Base-by-base conservation (phyloP, 2,888 invertebrate species). In the Eulithis prunata region DNA sequence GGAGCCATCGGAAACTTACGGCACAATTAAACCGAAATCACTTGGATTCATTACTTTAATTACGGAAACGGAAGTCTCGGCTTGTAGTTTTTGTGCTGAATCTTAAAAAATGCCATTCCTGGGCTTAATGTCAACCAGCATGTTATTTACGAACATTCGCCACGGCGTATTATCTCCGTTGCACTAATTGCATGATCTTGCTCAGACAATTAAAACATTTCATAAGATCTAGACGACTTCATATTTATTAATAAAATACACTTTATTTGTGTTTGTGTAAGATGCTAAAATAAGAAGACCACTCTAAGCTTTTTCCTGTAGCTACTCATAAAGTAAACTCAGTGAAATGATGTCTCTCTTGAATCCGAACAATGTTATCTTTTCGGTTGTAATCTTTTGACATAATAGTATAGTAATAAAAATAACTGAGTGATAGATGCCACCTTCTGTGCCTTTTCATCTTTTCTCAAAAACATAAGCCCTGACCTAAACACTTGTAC, bases 21-120 rank as follows among this genome's bases (percentile, higher is more conserved):
- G 71, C 82, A 86, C 85, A 88, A 90, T 92, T 91, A 90, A 83
- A 84, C 84, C 81, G 80, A 89, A 91, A 90, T 89, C 89, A 83
- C 80, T 85, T 78, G 62, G 80, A 83, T 85, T 89, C 87, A 91
- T 92, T 91, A 87, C 85, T 87, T 84, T 92, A 91, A 91, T 91
- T 85, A 87, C 87, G 91, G 92, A 91, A 90, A 86, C 90, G 89
- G 92, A 91, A 89, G 83, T 78, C 83, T 81, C 78, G 77, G 76
- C 75, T 80, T 80, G 80, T 79, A 81, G 79, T 83, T 81, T 81
- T 82, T 80, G 70, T 75, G 55, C 70, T 71, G 69, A 75, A 77
- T 77, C 74, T 74, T 75, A 71, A 77, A 78, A 83, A 85, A 84
- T 84, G 71, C 80, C 84, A 81, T 81, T 80, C 81, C 80, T 73